These are phyloP conservation scores for Netelia melanura DNA, from an alignment of 2,888 invertebrate genomes.

Conservation along the genomic window DNA sequence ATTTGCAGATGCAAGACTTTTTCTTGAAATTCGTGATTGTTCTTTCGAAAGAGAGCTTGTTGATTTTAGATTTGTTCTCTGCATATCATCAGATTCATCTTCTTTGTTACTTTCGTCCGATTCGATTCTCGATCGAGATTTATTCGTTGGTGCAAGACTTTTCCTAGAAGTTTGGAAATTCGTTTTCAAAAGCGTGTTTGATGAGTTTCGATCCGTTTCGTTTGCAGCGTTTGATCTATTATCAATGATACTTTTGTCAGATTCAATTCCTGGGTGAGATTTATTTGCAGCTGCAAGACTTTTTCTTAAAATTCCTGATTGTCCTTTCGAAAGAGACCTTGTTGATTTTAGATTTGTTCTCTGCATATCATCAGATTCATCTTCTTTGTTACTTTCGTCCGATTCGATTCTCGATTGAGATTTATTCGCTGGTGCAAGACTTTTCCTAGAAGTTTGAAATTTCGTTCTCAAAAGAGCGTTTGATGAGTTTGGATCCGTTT, in stretches of 20 bases:
- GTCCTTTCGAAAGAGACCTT: no score
- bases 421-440: neutral
- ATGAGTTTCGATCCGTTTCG: neutral
- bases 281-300: neutral
- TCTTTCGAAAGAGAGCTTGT: neutral
- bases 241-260: neutral
- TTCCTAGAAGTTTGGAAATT: no score
- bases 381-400: neutral
- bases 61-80: neutral
- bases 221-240: conserved; percentile 1
- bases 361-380: conserved; percentile 3
- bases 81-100: conserved; percentile 15
- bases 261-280: neutral
- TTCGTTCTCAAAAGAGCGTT: no score
- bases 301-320: no score
- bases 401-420: neutral
- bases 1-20: neutral
- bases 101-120: conserved; percentile 8
- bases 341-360: neutral
- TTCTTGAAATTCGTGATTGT: no score
- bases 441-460: no score
- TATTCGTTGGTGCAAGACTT: neutral
- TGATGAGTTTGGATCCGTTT: neutral
- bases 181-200: no score
- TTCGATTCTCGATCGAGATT: neutral